Base-by-base conservation (phyloP, 2,888 invertebrate genomes). In the Drosophila nr. perissopoda region DNA sequence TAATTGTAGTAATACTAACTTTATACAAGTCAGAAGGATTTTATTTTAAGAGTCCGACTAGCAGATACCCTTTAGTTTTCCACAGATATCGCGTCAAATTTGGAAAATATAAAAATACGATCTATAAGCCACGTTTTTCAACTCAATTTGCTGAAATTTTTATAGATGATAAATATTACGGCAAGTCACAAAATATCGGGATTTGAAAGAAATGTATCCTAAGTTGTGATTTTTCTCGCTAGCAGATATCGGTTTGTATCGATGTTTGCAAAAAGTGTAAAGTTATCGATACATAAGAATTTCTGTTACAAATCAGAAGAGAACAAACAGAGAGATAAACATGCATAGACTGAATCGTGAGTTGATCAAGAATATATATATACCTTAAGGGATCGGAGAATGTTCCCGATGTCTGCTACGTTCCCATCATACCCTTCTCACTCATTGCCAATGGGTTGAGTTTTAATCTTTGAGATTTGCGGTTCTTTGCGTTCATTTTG, bases 291-390 rank as follows among this genome's bases (percentile, higher is more conserved):
- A 34, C 5, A 36, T 10, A 1, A 18, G 18, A n/a, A 10, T 10
- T n/a, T n/a, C 4, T n/a, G 10, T 45, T 2, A 4, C 4, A 16
- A 25, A 11, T 11, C 0, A 5, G 11, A 2, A 21, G 21, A 21
- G 21, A 21, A 7, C 8, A 8, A 45, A 1, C 16, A 45, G 16
- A 16, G 4, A 25, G 7, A 25, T 45, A 4, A 45, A 2, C 25
- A 25, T 25, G 7, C 2, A 0, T 2, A 4, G 0, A 25, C 2
- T 4, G 25, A 45, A 2, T 25, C 0, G 7, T 45, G 16, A n/a
- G 42, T 42, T n/a, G n/a, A 45, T 1, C 8, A 16, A 2, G 16
- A 25, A 16, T 25, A 25, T 25, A 25, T 45, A 25, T 40, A 0
- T 4, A 25, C 0, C 0, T 42, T 10, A 45, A 16, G 16, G 0